These are phyloP conservation scores for Phalangium opilio DNA, from an alignment of 2,888 invertebrate species.

Conservation along the genomic window DNA sequence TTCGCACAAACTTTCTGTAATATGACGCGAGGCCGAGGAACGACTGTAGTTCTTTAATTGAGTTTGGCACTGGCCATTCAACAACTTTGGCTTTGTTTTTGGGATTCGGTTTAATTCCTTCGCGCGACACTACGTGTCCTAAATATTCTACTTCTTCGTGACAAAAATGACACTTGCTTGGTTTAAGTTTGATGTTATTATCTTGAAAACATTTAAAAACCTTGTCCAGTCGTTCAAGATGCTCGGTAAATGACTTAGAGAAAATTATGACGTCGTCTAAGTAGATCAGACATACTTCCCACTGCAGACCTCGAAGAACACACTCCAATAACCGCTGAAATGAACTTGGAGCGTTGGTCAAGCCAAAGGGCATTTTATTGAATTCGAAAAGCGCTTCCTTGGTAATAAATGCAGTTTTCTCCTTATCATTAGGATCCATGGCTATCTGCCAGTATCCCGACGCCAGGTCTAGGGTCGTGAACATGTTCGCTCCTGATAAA, in stretches of 20 bases:
- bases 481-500: slow-evolving; percentile 1
- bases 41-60: neutral
- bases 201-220: too few relatives aligned
- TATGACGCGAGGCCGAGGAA: slow-evolving; percentile 1
- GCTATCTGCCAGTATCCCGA: slow-evolving; percentile 3
- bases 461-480: slow-evolving; percentile 1
- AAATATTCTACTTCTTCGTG: slow-evolving; percentile 8
- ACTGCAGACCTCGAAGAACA: slow-evolving; percentile 16
- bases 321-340: slow-evolving; percentile 22
- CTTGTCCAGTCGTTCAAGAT: too few relatives aligned
- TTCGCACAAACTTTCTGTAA: slow-evolving; percentile 5
- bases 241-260: slow-evolving; percentile 16
- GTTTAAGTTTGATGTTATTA: slow-evolving; percentile 18
- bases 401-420: neutral
- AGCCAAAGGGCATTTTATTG: too few relatives aligned
- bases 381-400: too few relatives aligned
- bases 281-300: slow-evolving; percentile 18
- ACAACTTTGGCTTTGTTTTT: slow-evolving; percentile 1
- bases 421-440: neutral
- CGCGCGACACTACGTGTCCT: slow-evolving; percentile 6
- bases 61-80: neutral
- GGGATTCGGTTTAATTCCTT: slow-evolving; percentile 5
- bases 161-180: slow-evolving; percentile 18
- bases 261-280: slow-evolving; percentile 21
- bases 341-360: too few relatives aligned